Evolutionary conservation across 2,113 vertebrate genomes (phyloP), one percentile per base, ranked within the genome.

Genomic region (Ptyas mucosa): DNA sequence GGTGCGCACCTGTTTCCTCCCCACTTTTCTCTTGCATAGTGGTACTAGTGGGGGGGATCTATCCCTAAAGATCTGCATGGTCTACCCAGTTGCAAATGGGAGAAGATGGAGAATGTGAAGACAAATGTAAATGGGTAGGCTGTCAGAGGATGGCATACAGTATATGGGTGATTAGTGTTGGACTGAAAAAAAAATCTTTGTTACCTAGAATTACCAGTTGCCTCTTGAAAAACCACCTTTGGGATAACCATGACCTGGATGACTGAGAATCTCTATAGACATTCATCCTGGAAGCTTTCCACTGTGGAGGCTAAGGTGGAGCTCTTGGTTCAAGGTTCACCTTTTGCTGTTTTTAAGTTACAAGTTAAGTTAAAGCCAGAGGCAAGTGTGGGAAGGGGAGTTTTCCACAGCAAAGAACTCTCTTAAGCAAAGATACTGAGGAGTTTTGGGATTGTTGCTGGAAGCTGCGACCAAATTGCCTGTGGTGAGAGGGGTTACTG

Each of bases 131-230:
- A 75, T 75, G 64, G 14, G 14, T 34, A 34, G n/a, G n/a, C 64
- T 69, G 34, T n/a, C 29, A 69, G 64, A 69, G 14, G 29, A 69
- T 69, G 14, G 61, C 29, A 69, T 34, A n/a, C n/a, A n/a, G n/a
- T n/a, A 69, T 69, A n/a, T 15, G 64, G 64, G 14, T 69, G 64
- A 15, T 69, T 18, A 69, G 29, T 69, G 64, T 6, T 69, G 64
- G 29, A 69, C 64, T 69, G 64, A 0, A 1, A 1, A 15, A 29
- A 69, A 69, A 6, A 29, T 0, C 1, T 69, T n/a, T 0, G 12
- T 69, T n/a, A 15, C 64, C 64, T 69, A 69, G 29, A 69, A n/a
- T 69, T 69, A 34, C 29, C 54, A 55, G 54, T 55, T 55, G 20
- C 5, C 18, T 55, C 54, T 55, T 55, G 54, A 55, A 55, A 55